phyloP scores from a whole-genome alignment of 2,888 invertebrate genomes.

The Ormyrus labotus region DNA sequence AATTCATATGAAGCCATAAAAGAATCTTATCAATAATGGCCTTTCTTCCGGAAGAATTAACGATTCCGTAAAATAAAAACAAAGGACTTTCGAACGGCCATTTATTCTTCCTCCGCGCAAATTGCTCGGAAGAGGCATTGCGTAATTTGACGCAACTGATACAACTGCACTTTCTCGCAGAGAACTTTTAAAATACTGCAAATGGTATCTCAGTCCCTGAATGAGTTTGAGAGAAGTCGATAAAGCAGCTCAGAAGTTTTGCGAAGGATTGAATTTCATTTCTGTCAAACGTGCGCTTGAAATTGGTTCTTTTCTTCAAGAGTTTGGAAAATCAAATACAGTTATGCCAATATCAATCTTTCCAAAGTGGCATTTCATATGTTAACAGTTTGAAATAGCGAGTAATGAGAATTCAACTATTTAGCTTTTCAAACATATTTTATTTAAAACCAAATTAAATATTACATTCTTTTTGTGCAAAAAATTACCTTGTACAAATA shows the following conservation, averaged over 20 bases:
- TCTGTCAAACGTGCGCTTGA: slow-evolving; percentile 22
- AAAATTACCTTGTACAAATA: no score
- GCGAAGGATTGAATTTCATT: slow-evolving; percentile 33
- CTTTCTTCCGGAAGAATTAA: background rate
- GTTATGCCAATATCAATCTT: slow-evolving; percentile 24
- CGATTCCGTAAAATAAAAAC: background rate
- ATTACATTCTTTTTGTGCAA: no score
- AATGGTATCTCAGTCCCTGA: background rate
- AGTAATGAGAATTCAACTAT: no score
- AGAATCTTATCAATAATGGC: slow-evolving; percentile 16
- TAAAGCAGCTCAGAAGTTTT: background rate
- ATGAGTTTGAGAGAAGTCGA: slow-evolving; percentile 10
- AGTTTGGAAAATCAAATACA: slow-evolving; percentile 25
- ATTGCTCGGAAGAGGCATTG: no score
- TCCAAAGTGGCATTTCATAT: background rate
- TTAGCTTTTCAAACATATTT: no score
- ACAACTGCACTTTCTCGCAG: background rate
- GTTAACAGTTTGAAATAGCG: background rate
- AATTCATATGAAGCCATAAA: slow-evolving; percentile 9
- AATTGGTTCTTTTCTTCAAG: slow-evolving; percentile 9
- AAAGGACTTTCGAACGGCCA: background rate
- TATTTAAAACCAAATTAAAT: no score
- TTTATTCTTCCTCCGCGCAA: no score
- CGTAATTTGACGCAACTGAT: background rate
- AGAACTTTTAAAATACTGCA: slow-evolving; percentile 16